Conservation (phyloP, 2,888 invertebrate genomes). For the Xiphydria camelus region DNA sequence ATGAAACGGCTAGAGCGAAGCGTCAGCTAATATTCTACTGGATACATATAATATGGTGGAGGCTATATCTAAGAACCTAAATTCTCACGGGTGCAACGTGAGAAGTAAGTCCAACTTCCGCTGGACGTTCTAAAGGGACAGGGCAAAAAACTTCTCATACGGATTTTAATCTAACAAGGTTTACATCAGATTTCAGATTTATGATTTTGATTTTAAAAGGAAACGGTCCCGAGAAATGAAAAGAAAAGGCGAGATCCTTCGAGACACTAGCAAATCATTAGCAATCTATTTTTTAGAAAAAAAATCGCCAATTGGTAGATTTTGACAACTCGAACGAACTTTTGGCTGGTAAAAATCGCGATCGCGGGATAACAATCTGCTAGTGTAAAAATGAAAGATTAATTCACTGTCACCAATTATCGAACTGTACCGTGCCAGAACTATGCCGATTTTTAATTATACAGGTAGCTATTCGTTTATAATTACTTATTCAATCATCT, state of each 20-base stretch:
- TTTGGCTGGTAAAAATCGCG: too few relatives aligned
- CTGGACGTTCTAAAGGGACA: slow-evolving; percentile 1
- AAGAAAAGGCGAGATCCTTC: slow-evolving; percentile 15
- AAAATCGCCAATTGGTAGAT: too few relatives aligned
- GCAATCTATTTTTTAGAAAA: slow-evolving; percentile 17
- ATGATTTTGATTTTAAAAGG: slow-evolving; percentile 21
- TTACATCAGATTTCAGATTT: slow-evolving; percentile 54
- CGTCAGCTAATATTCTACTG: slow-evolving; percentile 26
- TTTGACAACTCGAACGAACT: too few relatives aligned
- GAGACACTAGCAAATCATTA: slow-evolving; percentile 18
- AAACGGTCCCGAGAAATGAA: slow-evolving; percentile 22
- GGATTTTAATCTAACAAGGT: slow-evolving; percentile 40
- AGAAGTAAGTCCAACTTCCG: slow-evolving; percentile 20
- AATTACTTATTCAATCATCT: slow-evolving; percentile 6
- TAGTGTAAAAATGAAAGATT: slow-evolving; percentile 12
- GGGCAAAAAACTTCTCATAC: slow-evolving; percentile 2
- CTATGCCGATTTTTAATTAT: slow-evolving; percentile 23
- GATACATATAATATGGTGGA: slow-evolving; percentile 22
- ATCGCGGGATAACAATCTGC: slow-evolving; percentile 11
- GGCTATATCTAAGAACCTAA: slow-evolving; percentile 25
- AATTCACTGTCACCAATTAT: slow-evolving; percentile 15
- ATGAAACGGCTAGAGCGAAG: slow-evolving; percentile 28
- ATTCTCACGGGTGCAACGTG: slow-evolving; percentile 18
- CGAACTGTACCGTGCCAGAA: slow-evolving; percentile 24
- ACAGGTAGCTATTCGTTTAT: slow-evolving; percentile 1